These are phyloP conservation scores for Diuraphis noxia DNA, from an alignment of 1,140 invertebrate species.

Conservation along the genomic window DNA sequence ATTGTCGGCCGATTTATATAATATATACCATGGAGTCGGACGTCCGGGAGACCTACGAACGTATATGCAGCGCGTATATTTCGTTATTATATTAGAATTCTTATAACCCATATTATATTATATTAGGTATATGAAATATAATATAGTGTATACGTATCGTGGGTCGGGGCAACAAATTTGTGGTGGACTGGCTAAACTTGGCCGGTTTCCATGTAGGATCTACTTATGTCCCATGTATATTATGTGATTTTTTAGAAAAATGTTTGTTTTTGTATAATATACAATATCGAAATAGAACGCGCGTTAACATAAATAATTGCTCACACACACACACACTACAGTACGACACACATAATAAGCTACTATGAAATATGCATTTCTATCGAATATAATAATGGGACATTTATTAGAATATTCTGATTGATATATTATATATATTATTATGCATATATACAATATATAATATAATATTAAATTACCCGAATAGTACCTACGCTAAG, in stretches of 20 bases:
- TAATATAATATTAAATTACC: neutral
- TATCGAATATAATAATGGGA: constrained; percentile 14
- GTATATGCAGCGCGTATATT: neutral
- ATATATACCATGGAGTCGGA: neutral
- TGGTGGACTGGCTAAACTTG: neutral
- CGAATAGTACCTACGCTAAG: neutral
- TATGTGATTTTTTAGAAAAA: neutral
- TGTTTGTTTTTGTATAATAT: neutral
- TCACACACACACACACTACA: neutral
- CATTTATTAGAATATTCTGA: constrained; percentile 18
- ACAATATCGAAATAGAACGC: neutral
- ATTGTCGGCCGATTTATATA: neutral
- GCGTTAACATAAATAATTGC: neutral
- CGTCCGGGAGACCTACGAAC: neutral
- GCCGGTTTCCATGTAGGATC: neutral
- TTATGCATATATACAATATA: neutral
- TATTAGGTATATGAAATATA: neutral
- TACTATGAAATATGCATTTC: constrained; percentile 7
- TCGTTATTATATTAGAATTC: neutral
- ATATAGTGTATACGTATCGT: neutral
- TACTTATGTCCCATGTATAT: neutral
- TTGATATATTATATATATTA: constrained; percentile 17
- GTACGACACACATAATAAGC: no score
- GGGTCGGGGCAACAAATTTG: neutral
- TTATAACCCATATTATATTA: neutral